Evolutionary conservation across 2,888 invertebrate species (phyloP).

Genomic region (Barypeithes pellucidus): DNA sequence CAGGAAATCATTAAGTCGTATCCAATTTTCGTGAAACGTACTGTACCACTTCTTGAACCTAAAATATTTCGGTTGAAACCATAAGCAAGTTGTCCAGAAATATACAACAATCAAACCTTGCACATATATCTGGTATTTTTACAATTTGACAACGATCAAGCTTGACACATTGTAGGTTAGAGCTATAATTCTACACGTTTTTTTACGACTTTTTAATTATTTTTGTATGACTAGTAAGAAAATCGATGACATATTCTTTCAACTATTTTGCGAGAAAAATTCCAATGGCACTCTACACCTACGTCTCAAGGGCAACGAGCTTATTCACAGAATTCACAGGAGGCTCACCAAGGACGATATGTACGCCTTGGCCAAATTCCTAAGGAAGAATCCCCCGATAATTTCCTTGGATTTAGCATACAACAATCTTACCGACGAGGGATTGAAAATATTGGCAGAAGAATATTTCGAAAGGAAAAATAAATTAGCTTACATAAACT

Average conservation of each 20-base stretch:
- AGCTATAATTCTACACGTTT: neutral
- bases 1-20: too few species aligned
- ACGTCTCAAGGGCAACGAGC: slow-evolving; percentile 73
- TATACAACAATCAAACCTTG: too few species aligned
- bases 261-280: slow-evolving; percentile 71
- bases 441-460: slow-evolving; percentile 71
- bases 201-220: neutral
- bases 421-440: slow-evolving; percentile 74
- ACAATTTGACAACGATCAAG: too few species aligned
- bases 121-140: too few species aligned
- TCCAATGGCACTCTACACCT: slow-evolving; percentile 74
- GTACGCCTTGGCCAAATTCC: slow-evolving; percentile 71
- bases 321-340: slow-evolving; percentile 70
- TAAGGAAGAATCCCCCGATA: slow-evolving; percentile 71
- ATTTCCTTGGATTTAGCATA: slow-evolving; percentile 73
- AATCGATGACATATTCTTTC: slow-evolving; percentile 62
- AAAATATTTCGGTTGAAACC: too few species aligned
- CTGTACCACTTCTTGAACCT: too few species aligned
- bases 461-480: slow-evolving; percentile 70
- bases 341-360: slow-evolving; percentile 73
- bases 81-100: too few species aligned
- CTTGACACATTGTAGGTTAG: too few species aligned
- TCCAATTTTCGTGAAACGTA: too few species aligned
- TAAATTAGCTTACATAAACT: slow-evolving; percentile 72
- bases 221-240: slow-evolving; percentile 41